Percentiles rank a stretch among this genome's conserved stretches.
Evolutionary conservation across 2,113 vertebrate genomes (phyloP).

Genomic region (Thamnophis sirtalis): DNA sequence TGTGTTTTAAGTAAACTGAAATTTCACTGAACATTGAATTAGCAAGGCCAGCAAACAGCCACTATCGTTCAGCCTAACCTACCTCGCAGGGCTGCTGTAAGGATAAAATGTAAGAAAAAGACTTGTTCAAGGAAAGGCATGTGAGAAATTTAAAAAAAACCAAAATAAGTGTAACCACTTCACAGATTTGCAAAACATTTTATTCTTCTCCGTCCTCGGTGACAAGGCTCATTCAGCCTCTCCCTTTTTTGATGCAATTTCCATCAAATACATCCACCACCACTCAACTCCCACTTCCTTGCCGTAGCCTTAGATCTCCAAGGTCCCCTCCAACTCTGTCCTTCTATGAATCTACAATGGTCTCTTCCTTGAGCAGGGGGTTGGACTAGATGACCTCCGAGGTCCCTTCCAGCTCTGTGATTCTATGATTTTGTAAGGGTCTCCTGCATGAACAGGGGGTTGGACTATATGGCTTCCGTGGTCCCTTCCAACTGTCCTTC

Average conservation of each 20-base stretch:
- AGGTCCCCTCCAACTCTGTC: too few species aligned
- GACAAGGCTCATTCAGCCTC: neutral
- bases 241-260: neutral
- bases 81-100: neutral
- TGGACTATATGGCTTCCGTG: too few species aligned
- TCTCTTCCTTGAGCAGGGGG: too few species aligned
- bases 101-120: neutral
- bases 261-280: neutral
- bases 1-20: neutral
- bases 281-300: too few species aligned
- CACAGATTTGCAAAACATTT: neutral
- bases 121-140: neutral
- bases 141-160: neutral
- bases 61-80: neutral
- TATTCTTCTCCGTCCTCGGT: neutral
- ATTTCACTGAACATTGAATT: neutral
- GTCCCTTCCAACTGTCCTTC: too few species aligned
- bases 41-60: neutral
- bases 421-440: too few species aligned
- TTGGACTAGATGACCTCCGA: too few species aligned
- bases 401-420: too few species aligned
- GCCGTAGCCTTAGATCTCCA: too few species aligned
- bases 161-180: neutral
- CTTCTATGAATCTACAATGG: too few species aligned
- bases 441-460: too few species aligned